Evolutionary conservation across 1,140 invertebrate genomes (phyloP).

Genomic region (Heliothis virescens): DNA sequence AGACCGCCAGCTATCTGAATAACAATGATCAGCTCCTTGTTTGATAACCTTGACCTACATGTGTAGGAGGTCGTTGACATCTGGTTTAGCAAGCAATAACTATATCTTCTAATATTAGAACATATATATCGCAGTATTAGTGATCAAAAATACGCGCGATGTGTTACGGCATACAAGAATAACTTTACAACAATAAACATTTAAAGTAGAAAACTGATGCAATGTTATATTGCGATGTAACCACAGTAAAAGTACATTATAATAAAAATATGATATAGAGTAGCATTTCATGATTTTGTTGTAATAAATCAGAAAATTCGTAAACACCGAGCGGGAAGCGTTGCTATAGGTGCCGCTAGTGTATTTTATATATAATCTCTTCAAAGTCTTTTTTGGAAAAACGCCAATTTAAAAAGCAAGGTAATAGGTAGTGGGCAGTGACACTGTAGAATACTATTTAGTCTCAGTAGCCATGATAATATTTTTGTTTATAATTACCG

Average conservation of each 20-base stretch:
- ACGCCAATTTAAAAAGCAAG: constrained; percentile 50
- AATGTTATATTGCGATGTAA: not conserved
- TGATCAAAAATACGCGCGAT: constrained; percentile 8
- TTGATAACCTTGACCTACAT: constrained; percentile 49
- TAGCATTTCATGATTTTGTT: constrained; percentile 31
- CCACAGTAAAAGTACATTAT: not conserved
- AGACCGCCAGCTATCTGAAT: constrained; percentile 13
- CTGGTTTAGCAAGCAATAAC: not conserved
- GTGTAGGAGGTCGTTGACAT: constrained; percentile 46
- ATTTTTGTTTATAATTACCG: constrained; percentile 21
- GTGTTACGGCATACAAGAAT: constrained; percentile 12
- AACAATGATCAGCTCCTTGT: constrained; percentile 27
- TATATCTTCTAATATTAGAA: constrained; percentile 18
- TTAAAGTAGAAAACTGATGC: constrained; percentile 14
- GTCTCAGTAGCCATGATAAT: constrained; percentile 2
- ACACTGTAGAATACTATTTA: constrained; percentile 47
- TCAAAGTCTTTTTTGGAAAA: constrained; percentile 50
- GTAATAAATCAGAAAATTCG: constrained; percentile 51
- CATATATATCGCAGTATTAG: not conserved
- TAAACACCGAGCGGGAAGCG: constrained; percentile 12
- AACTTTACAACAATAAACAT: constrained; percentile 11
- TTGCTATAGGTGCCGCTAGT: constrained; percentile 21
- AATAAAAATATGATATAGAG: not conserved
- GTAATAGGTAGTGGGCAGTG: constrained; percentile 47
- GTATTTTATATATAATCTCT: constrained; percentile 46